Evolutionary conservation across 2,113 vertebrate species (phyloP).

Genomic region (Sturnira hondurensis): DNA sequence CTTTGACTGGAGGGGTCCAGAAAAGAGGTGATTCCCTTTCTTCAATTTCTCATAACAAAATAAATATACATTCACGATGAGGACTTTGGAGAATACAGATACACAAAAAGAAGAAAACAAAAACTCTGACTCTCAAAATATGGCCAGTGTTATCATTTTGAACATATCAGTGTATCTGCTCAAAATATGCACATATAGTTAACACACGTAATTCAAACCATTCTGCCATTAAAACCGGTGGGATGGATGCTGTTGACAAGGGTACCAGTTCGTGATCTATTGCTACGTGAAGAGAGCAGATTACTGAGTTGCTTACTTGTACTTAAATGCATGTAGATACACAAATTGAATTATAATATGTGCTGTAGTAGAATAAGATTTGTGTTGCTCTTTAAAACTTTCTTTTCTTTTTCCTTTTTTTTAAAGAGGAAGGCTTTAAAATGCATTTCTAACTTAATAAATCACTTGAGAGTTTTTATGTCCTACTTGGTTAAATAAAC

Average conservation of each 20-base stretch:
- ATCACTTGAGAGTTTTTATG: not conserved
- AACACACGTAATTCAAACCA: not conserved
- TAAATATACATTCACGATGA: not conserved
- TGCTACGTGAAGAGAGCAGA: not conserved
- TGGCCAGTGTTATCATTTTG: not conserved
- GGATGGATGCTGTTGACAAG: not conserved
- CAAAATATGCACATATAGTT: not conserved
- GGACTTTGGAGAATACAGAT: not conserved
- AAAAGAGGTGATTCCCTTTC: not conserved
- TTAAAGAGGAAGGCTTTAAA: not conserved
- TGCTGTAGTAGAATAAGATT: not conserved
- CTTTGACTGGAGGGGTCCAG: not conserved
- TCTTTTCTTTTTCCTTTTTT: not conserved
- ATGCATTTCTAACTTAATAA: conserved; percentile 15
- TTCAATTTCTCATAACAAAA: not conserved
- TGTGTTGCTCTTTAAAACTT: not conserved
- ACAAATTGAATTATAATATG: not conserved
- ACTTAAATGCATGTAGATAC: not conserved
- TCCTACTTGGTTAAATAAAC: not conserved
- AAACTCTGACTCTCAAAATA: not conserved
- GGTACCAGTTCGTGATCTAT: not conserved
- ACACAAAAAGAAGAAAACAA: not conserved
- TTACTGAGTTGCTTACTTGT: not conserved
- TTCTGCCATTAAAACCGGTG: not conserved
- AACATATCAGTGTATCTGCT: not conserved